A percentile compares a stretch with the other conserved stretches of the same genome.
phyloP scores from a whole-genome alignment of 2,113 vertebrate genomes.

The Podarcis raffonei region DNA sequence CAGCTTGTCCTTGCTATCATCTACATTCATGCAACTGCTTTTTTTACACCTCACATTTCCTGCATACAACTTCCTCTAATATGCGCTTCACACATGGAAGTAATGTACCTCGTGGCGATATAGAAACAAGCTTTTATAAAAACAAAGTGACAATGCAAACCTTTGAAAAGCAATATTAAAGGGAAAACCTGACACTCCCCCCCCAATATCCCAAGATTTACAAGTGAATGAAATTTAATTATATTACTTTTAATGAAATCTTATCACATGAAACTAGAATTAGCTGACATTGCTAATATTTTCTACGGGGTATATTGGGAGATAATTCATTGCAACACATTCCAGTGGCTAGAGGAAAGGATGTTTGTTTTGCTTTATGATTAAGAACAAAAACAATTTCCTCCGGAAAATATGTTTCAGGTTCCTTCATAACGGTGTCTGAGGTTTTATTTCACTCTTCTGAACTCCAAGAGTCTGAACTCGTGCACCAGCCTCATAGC shows the following conservation, averaged over 20 bases:
- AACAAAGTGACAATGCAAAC: background rate
- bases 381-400: background rate
- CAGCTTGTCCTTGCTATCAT: accelerated
- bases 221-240: slow-evolving; percentile 4
- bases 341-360: background rate
- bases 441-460: background rate
- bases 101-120: background rate
- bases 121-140: slow-evolving; percentile 6
- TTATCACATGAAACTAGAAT: background rate
- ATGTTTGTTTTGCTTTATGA: background rate
- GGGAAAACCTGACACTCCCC: background rate
- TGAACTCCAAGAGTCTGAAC: background rate
- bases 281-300: slow-evolving; percentile 8
- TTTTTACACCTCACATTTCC: slow-evolving; percentile 8
- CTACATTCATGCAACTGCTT: background rate
- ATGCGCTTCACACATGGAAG: background rate
- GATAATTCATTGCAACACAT: slow-evolving; percentile 10
- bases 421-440: slow-evolving; percentile 22
- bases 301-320: background rate
- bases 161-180: background rate
- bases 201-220: slow-evolving; percentile 4
- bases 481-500: slow-evolving; percentile 8
- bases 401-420: background rate
- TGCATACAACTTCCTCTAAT: background rate
- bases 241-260: slow-evolving; percentile 4